A percentile compares a stretch with the other conserved stretches of the same genome.
These are phyloP conservation scores for Parauchenoglanis punctatus DNA, from an alignment of 2,797 vertebrate genomes.

Conservation along the genomic window DNA sequence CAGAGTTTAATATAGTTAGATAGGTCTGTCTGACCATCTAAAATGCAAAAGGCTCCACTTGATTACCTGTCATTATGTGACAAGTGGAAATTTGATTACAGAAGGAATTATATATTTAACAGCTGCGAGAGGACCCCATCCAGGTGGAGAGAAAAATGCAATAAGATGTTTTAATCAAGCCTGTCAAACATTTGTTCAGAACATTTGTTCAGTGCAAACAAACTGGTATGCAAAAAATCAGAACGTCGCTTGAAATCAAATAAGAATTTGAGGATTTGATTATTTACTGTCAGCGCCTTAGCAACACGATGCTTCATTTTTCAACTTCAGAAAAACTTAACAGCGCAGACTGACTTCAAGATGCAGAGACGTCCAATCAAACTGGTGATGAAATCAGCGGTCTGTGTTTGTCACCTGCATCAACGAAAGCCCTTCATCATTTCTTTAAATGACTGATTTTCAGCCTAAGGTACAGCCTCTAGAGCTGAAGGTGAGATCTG, in stretches of 20 bases:
- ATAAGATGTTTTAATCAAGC: slow-evolving; percentile 59
- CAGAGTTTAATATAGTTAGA: slow-evolving; percentile 81
- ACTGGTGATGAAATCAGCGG: slow-evolving; percentile 29
- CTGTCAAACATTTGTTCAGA: slow-evolving; percentile 44
- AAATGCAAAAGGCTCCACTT: slow-evolving; percentile 76
- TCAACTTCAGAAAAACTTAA: not conserved
- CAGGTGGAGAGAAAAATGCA: slow-evolving; percentile 46
- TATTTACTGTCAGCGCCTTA: slow-evolving; percentile 42
- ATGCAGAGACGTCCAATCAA: slow-evolving; percentile 43
- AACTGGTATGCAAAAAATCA: slow-evolving; percentile 29
- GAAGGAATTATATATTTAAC: slow-evolving; percentile 81
- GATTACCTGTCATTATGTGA: slow-evolving; percentile 76
- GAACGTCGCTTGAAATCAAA: slow-evolving; percentile 19
- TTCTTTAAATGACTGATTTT: slow-evolving; percentile 48
- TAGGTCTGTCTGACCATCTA: slow-evolving; percentile 78
- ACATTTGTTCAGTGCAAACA: slow-evolving; percentile 31
- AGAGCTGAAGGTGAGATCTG: slow-evolving; percentile 25
- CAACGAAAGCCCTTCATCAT: slow-evolving; percentile 7
- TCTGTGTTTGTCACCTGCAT: slow-evolving; percentile 17
- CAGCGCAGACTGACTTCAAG: slow-evolving; percentile 13
- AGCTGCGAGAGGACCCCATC: slow-evolving; percentile 75
- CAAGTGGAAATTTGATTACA: slow-evolving; percentile 78
- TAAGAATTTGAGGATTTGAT: slow-evolving; percentile 35
- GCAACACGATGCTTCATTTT: not conserved
- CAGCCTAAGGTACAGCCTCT: slow-evolving; percentile 19